These are phyloP conservation scores for Apolygus lucorum DNA, from an alignment of 1,140 invertebrate genomes.

Conservation along the genomic window DNA sequence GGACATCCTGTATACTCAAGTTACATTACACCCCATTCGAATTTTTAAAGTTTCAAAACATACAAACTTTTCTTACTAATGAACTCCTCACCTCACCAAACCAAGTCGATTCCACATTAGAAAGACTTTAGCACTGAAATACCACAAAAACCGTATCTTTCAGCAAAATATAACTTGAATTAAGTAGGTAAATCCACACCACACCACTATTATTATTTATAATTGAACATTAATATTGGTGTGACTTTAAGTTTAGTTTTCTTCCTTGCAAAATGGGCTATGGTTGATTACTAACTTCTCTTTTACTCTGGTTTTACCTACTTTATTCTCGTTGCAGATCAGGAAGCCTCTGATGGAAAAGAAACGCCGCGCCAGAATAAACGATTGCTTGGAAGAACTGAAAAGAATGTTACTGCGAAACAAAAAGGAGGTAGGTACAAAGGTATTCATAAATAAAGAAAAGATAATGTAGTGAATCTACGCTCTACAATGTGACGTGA, in stretches of 20 bases:
- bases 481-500: too few relatives aligned
- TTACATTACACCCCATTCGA: too few relatives aligned
- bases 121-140: too few relatives aligned
- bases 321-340: constrained; percentile 40
- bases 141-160: too few relatives aligned
- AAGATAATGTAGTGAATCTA: too few relatives aligned
- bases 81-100: too few relatives aligned
- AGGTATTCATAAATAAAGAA: too few relatives aligned
- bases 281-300: background rate
- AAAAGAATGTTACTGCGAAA: constrained; percentile 45
- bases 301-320: background rate
- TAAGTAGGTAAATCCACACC: background rate
- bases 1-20: too few relatives aligned
- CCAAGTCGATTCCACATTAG: too few relatives aligned
- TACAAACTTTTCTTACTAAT: too few relatives aligned
- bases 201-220: background rate
- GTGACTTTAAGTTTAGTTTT: background rate
- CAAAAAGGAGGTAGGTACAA: constrained; percentile 30
- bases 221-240: background rate
- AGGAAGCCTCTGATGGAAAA: constrained; percentile 65
- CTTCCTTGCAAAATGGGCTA: background rate
- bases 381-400: constrained; percentile 52
- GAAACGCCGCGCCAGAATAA: constrained; percentile 55
- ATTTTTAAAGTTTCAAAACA: too few relatives aligned
- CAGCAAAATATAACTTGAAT: background rate